Evolutionary conservation across 2,797 vertebrate genomes (phyloP).

Genomic region (Erethizon dorsatum): DNA sequence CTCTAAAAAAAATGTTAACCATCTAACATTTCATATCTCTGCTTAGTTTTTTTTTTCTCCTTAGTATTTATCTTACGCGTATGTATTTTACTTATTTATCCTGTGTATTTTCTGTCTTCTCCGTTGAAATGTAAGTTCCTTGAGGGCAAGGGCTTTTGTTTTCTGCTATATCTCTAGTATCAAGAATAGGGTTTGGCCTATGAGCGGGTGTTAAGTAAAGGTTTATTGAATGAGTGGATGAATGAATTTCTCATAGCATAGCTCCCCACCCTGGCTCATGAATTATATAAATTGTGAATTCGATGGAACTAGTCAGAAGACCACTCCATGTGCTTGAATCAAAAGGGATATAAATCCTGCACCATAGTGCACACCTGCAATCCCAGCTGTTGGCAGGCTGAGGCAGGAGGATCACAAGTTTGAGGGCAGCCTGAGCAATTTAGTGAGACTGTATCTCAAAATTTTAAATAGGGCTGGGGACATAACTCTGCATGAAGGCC

Average conservation of each 20-base stretch:
- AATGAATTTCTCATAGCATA: slow-evolving; percentile 49
- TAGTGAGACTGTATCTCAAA: not conserved
- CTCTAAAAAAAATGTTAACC: slow-evolving; percentile 43
- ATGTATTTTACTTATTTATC: slow-evolving; percentile 18
- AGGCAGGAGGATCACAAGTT: not conserved
- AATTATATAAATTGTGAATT: slow-evolving; percentile 31
- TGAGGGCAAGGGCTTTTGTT: slow-evolving; percentile 1
- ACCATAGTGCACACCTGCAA: not conserved
- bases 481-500: not conserved
- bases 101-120: not conserved
- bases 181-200: not conserved
- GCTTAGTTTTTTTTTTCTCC: not conserved
- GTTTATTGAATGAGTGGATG: not conserved
- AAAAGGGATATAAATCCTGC: not conserved
- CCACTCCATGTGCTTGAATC: not conserved
- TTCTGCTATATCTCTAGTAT: not conserved
- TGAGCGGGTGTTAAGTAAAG: slow-evolving; percentile 20
- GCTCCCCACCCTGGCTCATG: not conserved
- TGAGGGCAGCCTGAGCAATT: not conserved
- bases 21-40: not conserved
- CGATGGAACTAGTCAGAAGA: slow-evolving; percentile 18
- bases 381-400: not conserved
- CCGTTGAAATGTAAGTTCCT: not conserved
- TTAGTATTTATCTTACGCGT: not conserved
- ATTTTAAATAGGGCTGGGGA: not conserved